Conservation (phyloP, 2,797 vertebrate species). For the Enteromius viviparus region DNA sequence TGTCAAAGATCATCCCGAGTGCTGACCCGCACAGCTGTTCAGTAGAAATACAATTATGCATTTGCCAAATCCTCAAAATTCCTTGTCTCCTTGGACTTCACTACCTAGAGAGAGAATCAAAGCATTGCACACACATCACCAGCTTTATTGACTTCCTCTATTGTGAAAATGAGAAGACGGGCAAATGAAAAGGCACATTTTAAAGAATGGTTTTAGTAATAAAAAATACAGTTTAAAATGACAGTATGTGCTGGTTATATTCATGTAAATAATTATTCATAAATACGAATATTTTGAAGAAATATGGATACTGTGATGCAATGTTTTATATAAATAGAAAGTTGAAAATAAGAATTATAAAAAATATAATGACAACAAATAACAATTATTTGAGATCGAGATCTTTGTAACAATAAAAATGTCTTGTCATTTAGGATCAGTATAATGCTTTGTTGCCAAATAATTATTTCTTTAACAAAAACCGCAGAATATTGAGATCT, state of each 20-base stretch:
- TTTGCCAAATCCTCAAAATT: constrained; percentile 34
- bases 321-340: neutral
- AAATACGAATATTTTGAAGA: neutral
- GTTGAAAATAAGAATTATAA: neutral
- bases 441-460: neutral
- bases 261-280: neutral
- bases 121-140: constrained; percentile 44
- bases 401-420: neutral
- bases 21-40: constrained; percentile 43
- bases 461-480: neutral
- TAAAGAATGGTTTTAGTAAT: neutral
- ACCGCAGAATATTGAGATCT: no score
- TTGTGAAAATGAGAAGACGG: constrained; percentile 5
- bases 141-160: constrained; percentile 1
- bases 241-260: neutral
- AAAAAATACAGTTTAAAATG: neutral
- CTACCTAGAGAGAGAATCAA: constrained; percentile 54
- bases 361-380: no score
- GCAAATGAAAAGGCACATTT: neutral
- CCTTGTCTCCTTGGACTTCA: constrained; percentile 22
- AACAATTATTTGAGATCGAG: neutral
- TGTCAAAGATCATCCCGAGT: constrained; percentile 40
- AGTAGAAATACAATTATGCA: constrained; percentile 32
- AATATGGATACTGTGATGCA: neutral
- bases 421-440: neutral